Conservation (phyloP, 1,140 invertebrate species). For the Platyura marginata region DNA sequence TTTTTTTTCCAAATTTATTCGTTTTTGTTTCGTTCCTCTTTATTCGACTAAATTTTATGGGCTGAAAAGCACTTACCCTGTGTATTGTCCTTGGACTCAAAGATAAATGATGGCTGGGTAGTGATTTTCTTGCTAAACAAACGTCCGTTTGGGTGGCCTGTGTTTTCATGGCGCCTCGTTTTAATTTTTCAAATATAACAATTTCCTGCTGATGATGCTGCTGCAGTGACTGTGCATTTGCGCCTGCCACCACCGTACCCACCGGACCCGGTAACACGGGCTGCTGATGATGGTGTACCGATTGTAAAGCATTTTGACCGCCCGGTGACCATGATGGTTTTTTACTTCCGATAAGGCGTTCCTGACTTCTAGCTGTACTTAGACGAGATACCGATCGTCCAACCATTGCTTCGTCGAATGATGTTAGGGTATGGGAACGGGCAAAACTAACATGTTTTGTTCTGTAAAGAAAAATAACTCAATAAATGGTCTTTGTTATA, state of each 20-base stretch:
- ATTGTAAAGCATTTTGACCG: conserved; percentile 9
- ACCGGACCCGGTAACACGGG: not conserved
- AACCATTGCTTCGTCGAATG: conserved; percentile 50
- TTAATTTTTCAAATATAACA: conserved; percentile 46
- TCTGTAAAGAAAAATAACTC: too few species aligned
- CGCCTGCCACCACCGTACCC: conserved; percentile 2
- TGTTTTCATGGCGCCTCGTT: conserved; percentile 71
- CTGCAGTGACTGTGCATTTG: conserved; percentile 4
- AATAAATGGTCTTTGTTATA: too few species aligned
- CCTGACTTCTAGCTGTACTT: conserved; percentile 40
- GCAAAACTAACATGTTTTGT: conserved; percentile 85
- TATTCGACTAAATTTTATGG: too few species aligned
- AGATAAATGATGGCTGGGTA: conserved; percentile 50
- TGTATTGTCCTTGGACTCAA: conserved; percentile 54
- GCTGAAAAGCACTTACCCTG: conserved; percentile 27
- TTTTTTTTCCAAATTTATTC: too few species aligned
- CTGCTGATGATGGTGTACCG: conserved; percentile 2
- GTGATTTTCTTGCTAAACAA: conserved; percentile 41
- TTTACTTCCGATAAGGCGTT: conserved; percentile 42
- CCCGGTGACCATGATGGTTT: conserved; percentile 26
- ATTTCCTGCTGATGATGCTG: conserved; percentile 12
- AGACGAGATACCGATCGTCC: conserved; percentile 27
- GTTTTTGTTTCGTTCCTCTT: too few species aligned
- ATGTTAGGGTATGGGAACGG: conserved; percentile 61
- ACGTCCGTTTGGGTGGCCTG: conserved; percentile 84